phyloP scores from a whole-genome alignment of 2,888 invertebrate genomes.

The Xylocampa areola region DNA sequence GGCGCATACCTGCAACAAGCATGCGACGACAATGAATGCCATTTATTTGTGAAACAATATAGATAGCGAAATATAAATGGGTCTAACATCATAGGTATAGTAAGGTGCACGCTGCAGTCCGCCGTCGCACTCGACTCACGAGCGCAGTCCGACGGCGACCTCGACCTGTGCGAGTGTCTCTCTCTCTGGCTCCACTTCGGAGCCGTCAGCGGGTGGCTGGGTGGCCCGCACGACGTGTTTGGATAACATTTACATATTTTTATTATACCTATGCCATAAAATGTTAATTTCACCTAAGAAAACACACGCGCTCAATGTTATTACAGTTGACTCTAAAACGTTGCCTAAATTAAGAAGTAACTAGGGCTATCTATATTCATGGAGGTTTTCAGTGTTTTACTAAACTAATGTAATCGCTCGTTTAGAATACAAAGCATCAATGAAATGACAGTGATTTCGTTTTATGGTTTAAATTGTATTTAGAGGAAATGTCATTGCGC shows the following conservation, averaged over 20 bases:
- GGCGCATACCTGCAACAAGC: no score
- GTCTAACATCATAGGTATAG: no score
- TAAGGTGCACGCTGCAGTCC: no score
- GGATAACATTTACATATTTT: constrained; percentile 58
- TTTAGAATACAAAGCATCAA: background rate
- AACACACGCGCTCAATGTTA: constrained; percentile 32
- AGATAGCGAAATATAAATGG: no score
- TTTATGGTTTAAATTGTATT: background rate
- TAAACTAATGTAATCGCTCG: constrained; percentile 3
- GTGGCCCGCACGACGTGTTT: constrained; percentile 42
- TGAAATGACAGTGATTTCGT: constrained; percentile 1
- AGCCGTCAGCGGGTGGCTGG: constrained; percentile 12
- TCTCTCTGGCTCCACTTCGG: background rate
- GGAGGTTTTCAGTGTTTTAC: background rate
- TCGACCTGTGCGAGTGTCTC: no score
- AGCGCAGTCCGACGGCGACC: background rate
- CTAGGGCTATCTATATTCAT: constrained; percentile 14
- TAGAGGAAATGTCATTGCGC: background rate
- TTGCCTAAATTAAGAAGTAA: constrained; percentile 38
- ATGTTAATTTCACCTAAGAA: constrained; percentile 50
- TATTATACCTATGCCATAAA: constrained; percentile 52
- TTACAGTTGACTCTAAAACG: constrained; percentile 48
- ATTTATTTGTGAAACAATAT: no score
- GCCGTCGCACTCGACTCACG: background rate
- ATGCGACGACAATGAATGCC: no score